Percentiles rank a stretch among this genome's conserved stretches.
Conservation (phyloP, 2,888 invertebrate genomes). For the Brachyptera risi region DNA sequence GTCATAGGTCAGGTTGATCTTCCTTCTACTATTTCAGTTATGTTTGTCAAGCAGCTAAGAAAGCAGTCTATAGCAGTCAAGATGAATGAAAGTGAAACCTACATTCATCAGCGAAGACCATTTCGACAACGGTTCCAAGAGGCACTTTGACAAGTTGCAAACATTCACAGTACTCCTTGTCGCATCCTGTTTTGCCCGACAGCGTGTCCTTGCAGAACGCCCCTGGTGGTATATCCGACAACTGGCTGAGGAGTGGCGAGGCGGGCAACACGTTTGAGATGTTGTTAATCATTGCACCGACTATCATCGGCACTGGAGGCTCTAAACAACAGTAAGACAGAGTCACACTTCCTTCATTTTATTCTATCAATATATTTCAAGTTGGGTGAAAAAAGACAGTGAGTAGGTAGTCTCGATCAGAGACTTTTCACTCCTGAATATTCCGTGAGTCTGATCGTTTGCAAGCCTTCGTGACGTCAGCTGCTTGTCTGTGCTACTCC, state of each 20-base stretch:
- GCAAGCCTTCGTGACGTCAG: too few species aligned
- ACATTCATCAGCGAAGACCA: constrained; percentile 44
- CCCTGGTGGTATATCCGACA: constrained; percentile 35
- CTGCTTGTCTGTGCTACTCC: too few species aligned
- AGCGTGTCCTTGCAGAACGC: constrained; percentile 35
- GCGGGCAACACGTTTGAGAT: constrained; percentile 35
- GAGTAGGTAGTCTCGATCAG: too few species aligned
- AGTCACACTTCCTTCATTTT: too few species aligned
- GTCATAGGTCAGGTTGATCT: too few species aligned
- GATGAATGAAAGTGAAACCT: neutral
- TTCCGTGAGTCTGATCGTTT: too few species aligned
- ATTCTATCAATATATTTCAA: too few species aligned
- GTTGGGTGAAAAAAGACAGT: too few species aligned
- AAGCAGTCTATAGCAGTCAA: neutral
- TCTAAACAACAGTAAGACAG: too few species aligned
- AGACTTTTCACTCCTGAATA: too few species aligned
- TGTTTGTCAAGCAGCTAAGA: neutral
- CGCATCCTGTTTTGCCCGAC: constrained; percentile 14
- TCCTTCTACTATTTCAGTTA: too few species aligned
- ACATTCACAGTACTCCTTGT: constrained; percentile 42
- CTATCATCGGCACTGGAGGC: constrained; percentile 2
- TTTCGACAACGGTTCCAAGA: constrained; percentile 44
- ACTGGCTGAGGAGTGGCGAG: constrained; percentile 43
- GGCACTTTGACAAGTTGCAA: constrained; percentile 42
- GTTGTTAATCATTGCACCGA: constrained; percentile 8